These are phyloP conservation scores for Cynocephalus volans DNA, from an alignment of 2,113 vertebrate genomes.

Conservation along the genomic window DNA sequence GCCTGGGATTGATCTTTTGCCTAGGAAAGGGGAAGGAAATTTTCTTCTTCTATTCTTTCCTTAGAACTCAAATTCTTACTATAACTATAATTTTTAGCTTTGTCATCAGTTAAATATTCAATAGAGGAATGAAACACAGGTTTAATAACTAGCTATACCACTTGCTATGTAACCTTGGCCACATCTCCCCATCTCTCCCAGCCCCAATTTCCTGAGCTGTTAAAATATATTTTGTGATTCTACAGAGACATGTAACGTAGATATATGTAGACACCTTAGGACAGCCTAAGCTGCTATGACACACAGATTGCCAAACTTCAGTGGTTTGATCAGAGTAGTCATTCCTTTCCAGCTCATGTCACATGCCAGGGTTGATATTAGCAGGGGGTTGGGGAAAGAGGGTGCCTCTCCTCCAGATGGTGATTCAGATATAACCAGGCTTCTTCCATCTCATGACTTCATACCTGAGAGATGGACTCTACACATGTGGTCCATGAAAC, in stretches of 20 bases:
- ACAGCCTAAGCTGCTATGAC: background rate
- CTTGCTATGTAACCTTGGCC: background rate
- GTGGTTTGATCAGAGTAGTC: background rate
- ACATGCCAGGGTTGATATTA: background rate
- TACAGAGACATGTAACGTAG: background rate
- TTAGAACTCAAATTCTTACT: constrained; percentile 43
- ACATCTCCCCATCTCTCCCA: background rate
- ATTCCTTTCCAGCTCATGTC: background rate
- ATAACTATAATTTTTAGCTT: background rate
- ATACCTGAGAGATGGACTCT: background rate
- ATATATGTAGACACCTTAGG: background rate
- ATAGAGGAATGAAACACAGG: background rate
- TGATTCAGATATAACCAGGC: background rate
- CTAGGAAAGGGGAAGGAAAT: background rate
- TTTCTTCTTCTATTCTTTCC: background rate
- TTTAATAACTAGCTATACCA: background rate
- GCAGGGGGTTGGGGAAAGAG: fast-evolving
- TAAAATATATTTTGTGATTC: background rate
- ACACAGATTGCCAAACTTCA: background rate
- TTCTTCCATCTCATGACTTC: background rate
- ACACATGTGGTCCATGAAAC: background rate
- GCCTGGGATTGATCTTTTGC: background rate
- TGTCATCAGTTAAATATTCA: background rate
- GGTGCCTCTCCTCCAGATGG: background rate
- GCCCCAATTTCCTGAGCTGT: background rate